Evolutionary conservation across 1,140 invertebrate genomes (phyloP), one percentile per base, ranked within the genome.

Genomic region (Drosophila rufa): DNA sequence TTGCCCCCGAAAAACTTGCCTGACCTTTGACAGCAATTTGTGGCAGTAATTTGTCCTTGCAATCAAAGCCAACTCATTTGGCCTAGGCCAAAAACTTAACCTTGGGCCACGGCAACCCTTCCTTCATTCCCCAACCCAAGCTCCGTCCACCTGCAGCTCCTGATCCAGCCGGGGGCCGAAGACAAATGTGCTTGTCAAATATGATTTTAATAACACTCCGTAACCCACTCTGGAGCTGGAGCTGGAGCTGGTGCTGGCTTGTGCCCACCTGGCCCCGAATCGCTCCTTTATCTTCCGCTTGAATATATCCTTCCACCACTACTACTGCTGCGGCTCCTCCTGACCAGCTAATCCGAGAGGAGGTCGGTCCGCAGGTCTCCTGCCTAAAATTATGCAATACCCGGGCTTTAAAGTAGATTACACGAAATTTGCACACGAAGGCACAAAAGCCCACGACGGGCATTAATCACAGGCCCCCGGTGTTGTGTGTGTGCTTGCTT

Each of bases 401-500:
- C 80, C 75, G 56, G 73, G 85, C 85, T 84, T 89, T 90, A 89
- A 89, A 89, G 84, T 89, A 89, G 84, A 89, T 89, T 89, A 89
- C 84, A 84, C 78, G 74, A 89, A 82, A 89, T 89, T 90, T 80
- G 85, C 74, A 78, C 83, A 87, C 84, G 82, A 84, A 87, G 82
- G 85, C 83, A 87, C 84, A 90, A 83, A 87, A 90, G 85, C 84
- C 84, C 84, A 90, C 85, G 81, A 89, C 78, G 84, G 85, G 80
- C 84, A 87, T 87, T 87, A 87, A 87, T 87, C 84, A 87, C 80
- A 61, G 59, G 9, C 43, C 42, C 17, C 53, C 45, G 40, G 43
- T 78, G 48, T 76, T 76, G 51, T 75, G 59, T 40, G 33, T 15
- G 51, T 75, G 69, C 66, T 66, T 69, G 46, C 45, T 70, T 78